phyloP scores from a whole-genome alignment of 2,113 vertebrate species.

The Channa argus region DNA sequence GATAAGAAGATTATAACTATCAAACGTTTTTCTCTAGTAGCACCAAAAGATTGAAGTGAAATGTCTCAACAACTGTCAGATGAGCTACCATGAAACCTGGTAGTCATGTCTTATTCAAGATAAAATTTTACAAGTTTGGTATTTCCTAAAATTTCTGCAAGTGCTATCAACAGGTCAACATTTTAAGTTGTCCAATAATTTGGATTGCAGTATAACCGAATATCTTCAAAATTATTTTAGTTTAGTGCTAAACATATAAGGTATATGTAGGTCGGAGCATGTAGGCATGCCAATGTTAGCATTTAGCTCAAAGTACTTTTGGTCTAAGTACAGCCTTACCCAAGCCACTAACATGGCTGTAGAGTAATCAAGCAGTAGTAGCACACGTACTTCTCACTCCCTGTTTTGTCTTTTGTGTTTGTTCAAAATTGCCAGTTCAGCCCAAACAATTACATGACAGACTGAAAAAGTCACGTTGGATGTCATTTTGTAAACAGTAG shows the following conservation, averaged over 20 bases:
- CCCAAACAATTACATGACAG: not conserved
- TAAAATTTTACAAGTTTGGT: not conserved
- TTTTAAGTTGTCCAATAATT: not conserved
- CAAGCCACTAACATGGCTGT: not conserved
- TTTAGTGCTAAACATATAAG: not conserved
- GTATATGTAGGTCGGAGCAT: not conserved
- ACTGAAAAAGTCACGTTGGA: not conserved
- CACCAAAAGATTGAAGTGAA: no score
- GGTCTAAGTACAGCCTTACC: not conserved
- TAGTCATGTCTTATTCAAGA: not conserved
- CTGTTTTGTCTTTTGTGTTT: not conserved
- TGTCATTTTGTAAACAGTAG: not conserved
- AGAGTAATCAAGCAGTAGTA: not conserved
- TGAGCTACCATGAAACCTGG: no score
- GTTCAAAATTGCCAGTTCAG: not conserved
- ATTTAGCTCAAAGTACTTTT: not conserved
- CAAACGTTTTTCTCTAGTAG: no score
- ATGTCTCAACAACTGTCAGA: no score
- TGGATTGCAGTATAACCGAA: not conserved
- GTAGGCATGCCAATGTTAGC: conserved; percentile 12
- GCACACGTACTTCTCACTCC: not conserved
- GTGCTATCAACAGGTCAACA: not conserved
- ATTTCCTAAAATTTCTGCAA: not conserved
- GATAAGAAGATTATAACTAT: no score
- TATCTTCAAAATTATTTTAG: not conserved